Conservation (phyloP, 2,797 vertebrate species). For the Brachyrhaphis roseni region DNA sequence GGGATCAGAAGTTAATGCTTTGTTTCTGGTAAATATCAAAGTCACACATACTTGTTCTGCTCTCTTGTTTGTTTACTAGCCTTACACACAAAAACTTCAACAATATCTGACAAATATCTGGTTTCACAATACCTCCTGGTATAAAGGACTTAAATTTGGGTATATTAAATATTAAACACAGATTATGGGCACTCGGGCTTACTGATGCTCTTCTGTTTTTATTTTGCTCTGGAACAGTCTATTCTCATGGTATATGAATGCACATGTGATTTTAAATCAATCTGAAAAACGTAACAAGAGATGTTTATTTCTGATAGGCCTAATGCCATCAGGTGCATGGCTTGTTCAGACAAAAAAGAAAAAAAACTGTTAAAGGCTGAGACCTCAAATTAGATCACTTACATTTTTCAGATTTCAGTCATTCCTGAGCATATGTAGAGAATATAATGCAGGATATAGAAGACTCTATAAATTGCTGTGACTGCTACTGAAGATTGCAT, state of each 20-base stretch:
- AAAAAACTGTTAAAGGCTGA: background rate
- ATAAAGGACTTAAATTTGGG: constrained; percentile 26
- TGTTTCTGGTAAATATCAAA: constrained; percentile 38
- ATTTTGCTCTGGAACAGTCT: background rate
- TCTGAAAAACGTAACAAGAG: background rate
- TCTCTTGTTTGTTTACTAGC: constrained; percentile 55
- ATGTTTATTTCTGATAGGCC: background rate
- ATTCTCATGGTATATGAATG: no score
- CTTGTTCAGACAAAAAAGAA: background rate
- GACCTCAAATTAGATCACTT: background rate
- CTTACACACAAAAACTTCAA: constrained; percentile 41
- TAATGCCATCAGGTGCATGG: background rate
- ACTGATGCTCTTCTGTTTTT: background rate
- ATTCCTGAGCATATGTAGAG: background rate
- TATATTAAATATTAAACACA: constrained; percentile 4
- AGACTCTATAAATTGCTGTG: background rate
- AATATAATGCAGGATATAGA: background rate
- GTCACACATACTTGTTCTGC: constrained; percentile 44
- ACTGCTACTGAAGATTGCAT: background rate
- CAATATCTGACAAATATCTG: constrained; percentile 44
- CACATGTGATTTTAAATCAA: background rate
- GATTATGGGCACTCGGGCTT: background rate
- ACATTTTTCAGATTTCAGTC: background rate
- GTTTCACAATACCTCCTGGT: constrained; percentile 46
- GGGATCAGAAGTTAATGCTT: constrained; percentile 38